Conservation (phyloP, 2,797 vertebrate species). For the Megaceryle alcyon region DNA sequence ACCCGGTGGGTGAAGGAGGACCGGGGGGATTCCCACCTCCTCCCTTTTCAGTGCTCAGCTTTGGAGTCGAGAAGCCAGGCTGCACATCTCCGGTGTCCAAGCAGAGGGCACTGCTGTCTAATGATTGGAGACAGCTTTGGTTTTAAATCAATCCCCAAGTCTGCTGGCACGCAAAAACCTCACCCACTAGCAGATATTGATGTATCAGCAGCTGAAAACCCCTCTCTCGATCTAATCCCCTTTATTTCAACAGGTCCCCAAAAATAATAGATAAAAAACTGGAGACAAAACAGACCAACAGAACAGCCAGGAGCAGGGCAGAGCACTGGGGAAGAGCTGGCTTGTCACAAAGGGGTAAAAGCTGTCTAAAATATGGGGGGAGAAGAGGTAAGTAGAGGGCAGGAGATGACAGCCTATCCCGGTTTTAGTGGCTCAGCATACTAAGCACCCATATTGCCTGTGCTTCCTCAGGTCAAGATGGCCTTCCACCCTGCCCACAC, state of each 20-base stretch:
- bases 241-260: background rate
- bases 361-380: accelerated
- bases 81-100: background rate
- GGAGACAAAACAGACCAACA: accelerated
- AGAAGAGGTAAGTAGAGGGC: background rate
- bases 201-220: background rate
- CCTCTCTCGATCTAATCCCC: accelerated
- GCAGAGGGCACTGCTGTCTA: constrained; percentile 59
- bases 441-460: background rate
- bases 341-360: background rate
- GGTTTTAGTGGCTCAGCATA: accelerated
- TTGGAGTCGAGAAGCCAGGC: background rate
- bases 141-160: background rate
- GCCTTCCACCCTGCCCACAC: background rate
- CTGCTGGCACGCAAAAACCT: background rate
- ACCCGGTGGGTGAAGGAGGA: accelerated
- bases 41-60: accelerated
- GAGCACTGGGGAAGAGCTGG: accelerated
- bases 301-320: background rate
- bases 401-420: background rate
- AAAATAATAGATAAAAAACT: accelerated
- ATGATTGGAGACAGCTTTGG: accelerated
- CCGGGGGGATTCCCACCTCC: accelerated
- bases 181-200: accelerated
- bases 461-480: accelerated